Percentiles rank a stretch among this genome's conserved stretches.
phyloP scores from a whole-genome alignment of 2,888 invertebrate species.

The Argyresthia goedartella region DNA sequence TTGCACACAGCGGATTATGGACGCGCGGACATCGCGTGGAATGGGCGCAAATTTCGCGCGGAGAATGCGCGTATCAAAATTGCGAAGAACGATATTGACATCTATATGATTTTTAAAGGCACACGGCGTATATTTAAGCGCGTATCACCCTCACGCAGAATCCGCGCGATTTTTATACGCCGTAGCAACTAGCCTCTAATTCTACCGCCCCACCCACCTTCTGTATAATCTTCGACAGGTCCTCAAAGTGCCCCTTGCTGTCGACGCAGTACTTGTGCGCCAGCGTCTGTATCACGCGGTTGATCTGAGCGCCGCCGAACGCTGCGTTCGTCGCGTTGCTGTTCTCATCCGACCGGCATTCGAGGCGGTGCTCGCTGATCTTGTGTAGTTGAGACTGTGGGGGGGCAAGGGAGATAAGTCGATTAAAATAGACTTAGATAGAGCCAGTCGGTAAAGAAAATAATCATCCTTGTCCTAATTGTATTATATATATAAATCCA shows the following conservation, averaged over 20 bases:
- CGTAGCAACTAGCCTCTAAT: no score
- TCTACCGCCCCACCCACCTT: no score
- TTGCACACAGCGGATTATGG: no score
- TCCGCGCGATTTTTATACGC: no score
- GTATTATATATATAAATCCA: no score
- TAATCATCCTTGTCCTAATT: no score
- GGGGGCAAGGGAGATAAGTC: background rate
- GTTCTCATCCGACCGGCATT: conserved; percentile 72
- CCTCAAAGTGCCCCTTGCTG: conserved; percentile 95
- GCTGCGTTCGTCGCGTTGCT: conserved; percentile 60
- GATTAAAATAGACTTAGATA: background rate
- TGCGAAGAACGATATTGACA: no score
- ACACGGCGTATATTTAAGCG: background rate
- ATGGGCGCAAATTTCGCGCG: no score
- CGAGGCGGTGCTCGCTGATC: conserved; percentile 88
- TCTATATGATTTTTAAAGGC: background rate
- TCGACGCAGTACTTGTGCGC: conserved; percentile 97
- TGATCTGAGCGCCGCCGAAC: conserved; percentile 79
- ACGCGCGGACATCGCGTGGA: no score
- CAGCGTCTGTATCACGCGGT: conserved; percentile 92
- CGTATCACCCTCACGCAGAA: background rate
- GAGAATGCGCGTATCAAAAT: no score
- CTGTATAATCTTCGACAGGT: conserved; percentile 90
- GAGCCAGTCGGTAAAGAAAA: no score
- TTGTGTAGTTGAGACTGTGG: conserved; percentile 81